Conservation (phyloP, 2,113 vertebrate species). For the Gavia stellata region DNA sequence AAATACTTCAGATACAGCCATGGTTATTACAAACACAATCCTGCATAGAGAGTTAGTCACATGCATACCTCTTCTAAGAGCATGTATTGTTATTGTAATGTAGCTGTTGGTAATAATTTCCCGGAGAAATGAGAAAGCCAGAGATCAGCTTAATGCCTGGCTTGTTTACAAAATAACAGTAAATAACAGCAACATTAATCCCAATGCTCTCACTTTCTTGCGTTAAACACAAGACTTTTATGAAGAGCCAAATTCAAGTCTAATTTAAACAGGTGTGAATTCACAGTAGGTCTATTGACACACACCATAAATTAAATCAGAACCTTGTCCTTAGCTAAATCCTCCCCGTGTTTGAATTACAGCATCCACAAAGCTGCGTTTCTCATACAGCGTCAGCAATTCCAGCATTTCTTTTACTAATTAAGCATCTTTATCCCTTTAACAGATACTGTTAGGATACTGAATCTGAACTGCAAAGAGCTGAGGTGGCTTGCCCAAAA, state of each 20-base stretch:
- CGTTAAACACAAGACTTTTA: neutral
- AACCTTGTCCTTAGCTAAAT: neutral
- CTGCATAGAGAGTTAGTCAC: neutral
- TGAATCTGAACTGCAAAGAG: neutral
- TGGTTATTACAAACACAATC: neutral
- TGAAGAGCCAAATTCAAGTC: neutral
- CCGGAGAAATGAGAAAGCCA: neutral
- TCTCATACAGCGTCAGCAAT: neutral
- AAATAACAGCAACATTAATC: conserved; percentile 37
- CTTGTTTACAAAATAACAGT: conserved; percentile 41
- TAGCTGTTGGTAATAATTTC: neutral
- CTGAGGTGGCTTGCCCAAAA: neutral
- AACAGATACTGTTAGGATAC: neutral
- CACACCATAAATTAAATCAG: neutral
- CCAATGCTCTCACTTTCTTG: neutral
- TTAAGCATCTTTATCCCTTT: neutral
- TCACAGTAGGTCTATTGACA: conserved; percentile 5
- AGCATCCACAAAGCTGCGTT: neutral
- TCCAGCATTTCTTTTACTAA: neutral
- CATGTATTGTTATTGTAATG: neutral
- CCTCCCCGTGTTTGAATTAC: neutral
- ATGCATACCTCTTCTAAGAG: neutral
- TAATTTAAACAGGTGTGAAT: conserved; percentile 47
- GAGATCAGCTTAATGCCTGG: neutral
- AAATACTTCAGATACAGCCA: neutral